These are phyloP conservation scores for Peromyscus aztecus DNA, from an alignment of 2,797 vertebrate genomes.

Conservation along the genomic window DNA sequence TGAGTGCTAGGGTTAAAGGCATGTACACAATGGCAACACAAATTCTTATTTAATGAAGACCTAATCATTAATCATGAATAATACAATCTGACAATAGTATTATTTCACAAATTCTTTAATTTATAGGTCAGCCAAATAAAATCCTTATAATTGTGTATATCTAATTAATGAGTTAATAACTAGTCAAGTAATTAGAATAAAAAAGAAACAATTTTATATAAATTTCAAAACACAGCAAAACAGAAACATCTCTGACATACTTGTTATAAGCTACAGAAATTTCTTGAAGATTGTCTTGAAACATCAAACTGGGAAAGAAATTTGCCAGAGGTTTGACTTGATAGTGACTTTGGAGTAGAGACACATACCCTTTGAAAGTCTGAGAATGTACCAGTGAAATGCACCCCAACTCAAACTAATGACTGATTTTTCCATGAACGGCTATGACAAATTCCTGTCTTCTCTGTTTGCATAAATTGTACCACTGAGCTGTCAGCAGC, in stretches of 20 bases:
- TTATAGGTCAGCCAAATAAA: constrained; percentile 28
- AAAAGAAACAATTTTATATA: constrained; percentile 42
- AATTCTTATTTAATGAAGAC: constrained; percentile 49
- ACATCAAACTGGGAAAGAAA: constrained; percentile 48
- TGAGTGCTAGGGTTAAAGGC: neutral
- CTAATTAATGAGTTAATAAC: constrained; percentile 59
- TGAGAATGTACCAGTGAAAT: constrained; percentile 4
- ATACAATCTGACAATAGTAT: neutral
- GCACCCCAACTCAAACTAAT: neutral
- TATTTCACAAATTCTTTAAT: constrained; percentile 36
- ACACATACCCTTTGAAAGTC: neutral
- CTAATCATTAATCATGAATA: constrained; percentile 42
- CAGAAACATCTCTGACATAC: neutral
- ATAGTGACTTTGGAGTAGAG: neutral
- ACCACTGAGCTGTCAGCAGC: neutral
- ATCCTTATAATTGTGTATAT: neutral
- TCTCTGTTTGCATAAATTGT: neutral
- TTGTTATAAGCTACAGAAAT: constrained; percentile 18
- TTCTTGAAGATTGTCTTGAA: constrained; percentile 7
- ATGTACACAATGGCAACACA: neutral
- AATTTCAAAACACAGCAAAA: constrained; percentile 50
- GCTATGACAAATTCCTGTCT: neutral
- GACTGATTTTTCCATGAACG: neutral
- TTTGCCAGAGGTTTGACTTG: neutral
- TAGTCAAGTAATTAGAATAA: constrained; percentile 53